Percentiles rank a stretch among this genome's conserved stretches.
Conservation (phyloP, 92 coral and sea anemone species). For the Montipora capitata region DNA sequence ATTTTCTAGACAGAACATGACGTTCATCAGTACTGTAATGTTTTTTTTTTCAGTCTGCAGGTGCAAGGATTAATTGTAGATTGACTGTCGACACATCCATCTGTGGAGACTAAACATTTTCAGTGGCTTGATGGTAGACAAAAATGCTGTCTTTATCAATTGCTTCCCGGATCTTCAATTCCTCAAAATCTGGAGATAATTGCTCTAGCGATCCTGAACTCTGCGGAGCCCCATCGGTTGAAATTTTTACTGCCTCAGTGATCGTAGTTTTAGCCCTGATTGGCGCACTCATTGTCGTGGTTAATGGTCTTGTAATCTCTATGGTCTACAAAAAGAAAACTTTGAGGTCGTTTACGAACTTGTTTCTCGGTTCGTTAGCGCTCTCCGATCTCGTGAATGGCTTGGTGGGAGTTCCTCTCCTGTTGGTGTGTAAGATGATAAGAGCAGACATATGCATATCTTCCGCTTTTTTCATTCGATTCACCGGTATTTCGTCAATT, state of each 20-base stretch:
- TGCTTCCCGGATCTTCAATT: too few species aligned
- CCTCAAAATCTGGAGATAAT: neutral
- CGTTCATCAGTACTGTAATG: too few species aligned
- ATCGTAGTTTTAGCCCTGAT: slow-evolving; percentile 3
- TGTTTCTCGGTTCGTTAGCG: slow-evolving; percentile 84
- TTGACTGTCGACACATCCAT: too few species aligned
- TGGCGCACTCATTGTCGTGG: slow-evolving; percentile 8
- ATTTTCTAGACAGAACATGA: too few species aligned
- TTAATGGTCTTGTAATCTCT: slow-evolving; percentile 20
- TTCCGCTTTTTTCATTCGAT: slow-evolving; percentile 74
- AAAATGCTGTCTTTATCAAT: too few species aligned
- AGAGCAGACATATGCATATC: slow-evolving; percentile 53
- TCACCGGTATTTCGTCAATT: slow-evolving; percentile 86
- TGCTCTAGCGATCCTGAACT: neutral
- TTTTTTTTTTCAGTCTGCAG: too few species aligned
- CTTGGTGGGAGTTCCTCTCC: slow-evolving; percentile 82
- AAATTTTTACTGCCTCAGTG: slow-evolving; percentile 4
- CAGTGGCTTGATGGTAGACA: too few species aligned
- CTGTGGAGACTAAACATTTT: too few species aligned
- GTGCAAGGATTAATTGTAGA: too few species aligned
- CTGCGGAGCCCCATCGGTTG: neutral
- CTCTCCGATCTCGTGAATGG: slow-evolving; percentile 87
- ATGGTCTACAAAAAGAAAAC: slow-evolving; percentile 43
- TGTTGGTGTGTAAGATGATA: neutral
- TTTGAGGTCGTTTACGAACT: slow-evolving; percentile 71